Conservation (phyloP, 2,888 invertebrate species). For the Macrophya alboannulata region DNA sequence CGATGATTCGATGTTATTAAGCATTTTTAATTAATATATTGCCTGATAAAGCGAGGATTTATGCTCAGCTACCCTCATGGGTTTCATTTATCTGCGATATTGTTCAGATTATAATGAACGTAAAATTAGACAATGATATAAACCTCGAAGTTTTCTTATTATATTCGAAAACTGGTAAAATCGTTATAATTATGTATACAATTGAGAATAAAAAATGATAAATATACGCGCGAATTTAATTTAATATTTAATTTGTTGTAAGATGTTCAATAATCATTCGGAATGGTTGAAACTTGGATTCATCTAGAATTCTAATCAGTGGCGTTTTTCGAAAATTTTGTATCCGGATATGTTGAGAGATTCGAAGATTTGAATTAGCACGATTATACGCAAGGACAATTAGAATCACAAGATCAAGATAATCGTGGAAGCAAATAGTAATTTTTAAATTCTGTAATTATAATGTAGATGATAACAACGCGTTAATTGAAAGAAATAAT, state of each 20-base stretch:
- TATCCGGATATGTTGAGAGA: not conserved
- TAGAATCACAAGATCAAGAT: not conserved
- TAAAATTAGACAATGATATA: not conserved
- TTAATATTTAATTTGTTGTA: not conserved
- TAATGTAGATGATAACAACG: not conserved
- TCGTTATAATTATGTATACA: not conserved
- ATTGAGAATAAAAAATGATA: not conserved
- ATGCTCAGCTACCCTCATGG: not conserved
- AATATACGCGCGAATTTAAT: not conserved
- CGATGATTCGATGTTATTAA: not conserved
- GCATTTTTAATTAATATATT: not conserved
- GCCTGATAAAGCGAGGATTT: not conserved
- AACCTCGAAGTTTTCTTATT: not conserved
- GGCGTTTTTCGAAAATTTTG: no score
- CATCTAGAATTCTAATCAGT: no score
- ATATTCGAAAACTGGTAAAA: not conserved
- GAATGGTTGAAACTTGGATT: not conserved
- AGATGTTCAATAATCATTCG: not conserved
- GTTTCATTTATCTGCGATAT: not conserved
- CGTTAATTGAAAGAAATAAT: slow-evolving; percentile 14
- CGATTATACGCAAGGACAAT: not conserved
- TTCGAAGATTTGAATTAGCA: not conserved
- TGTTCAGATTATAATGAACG: not conserved
- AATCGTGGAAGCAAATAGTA: not conserved
- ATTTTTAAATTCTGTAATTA: not conserved